Conservation (phyloP, 2,113 vertebrate species). For the Ovis canadensis region DNA sequence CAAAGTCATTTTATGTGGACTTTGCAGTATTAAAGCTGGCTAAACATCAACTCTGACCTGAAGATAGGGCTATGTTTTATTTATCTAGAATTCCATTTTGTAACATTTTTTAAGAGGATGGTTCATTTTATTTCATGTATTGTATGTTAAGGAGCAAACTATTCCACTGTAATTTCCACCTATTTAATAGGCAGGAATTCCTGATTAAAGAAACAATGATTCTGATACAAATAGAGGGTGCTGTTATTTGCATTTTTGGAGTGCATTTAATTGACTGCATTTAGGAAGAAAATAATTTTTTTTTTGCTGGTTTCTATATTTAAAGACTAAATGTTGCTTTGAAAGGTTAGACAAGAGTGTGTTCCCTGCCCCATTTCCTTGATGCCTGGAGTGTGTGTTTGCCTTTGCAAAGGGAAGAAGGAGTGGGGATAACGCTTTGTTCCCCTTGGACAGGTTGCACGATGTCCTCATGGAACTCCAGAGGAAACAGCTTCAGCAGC, state of each 20-base stretch:
- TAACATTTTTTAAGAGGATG: background rate
- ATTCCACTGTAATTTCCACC: background rate
- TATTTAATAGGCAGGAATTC: conserved; percentile 46
- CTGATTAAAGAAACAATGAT: conserved; percentile 42
- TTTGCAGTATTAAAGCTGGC: background rate
- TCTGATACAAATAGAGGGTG: background rate
- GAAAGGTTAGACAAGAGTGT: background rate
- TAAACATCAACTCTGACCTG: background rate
- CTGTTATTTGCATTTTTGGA: background rate
- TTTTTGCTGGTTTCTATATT: background rate
- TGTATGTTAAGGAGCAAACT: conserved; percentile 7
- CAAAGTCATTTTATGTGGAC: background rate
- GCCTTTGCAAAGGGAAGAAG: background rate
- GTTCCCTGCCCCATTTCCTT: background rate
- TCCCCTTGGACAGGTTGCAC: conserved; percentile 84
- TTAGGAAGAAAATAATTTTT: background rate
- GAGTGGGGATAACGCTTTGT: conserved; percentile 4
- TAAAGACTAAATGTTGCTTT: background rate
- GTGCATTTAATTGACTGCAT: background rate
- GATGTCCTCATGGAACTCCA: conserved; percentile 97
- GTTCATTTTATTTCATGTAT: background rate
- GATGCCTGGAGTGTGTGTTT: background rate
- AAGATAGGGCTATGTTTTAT: background rate
- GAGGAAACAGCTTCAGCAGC: conserved; percentile 93
- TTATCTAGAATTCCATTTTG: background rate